phyloP scores from a whole-genome alignment of 1,140 invertebrate genomes.

The Dufourea novaeangliae region DNA sequence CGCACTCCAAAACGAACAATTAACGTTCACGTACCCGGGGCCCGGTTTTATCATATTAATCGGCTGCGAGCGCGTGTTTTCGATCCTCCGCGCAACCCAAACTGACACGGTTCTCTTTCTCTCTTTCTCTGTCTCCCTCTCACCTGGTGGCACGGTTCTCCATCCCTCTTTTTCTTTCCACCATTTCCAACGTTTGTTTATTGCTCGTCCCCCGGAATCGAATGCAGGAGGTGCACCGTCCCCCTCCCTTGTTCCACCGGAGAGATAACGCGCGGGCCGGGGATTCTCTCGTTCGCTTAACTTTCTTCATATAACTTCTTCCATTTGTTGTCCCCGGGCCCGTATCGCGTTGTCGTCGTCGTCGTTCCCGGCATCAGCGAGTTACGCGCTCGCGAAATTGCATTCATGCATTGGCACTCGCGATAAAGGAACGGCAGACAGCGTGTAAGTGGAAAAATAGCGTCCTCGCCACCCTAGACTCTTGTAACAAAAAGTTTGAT shows the following conservation, averaged over 20 bases:
- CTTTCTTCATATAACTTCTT: slow-evolving; percentile 62
- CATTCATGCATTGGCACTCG: slow-evolving; percentile 13
- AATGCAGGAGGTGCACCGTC: too few species aligned
- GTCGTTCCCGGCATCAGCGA: slow-evolving; percentile 1
- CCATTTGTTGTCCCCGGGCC: slow-evolving; percentile 46
- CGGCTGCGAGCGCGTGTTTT: not conserved
- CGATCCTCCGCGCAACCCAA: not conserved
- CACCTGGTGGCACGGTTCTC: too few species aligned
- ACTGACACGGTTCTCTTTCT: not conserved
- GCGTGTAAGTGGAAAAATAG: not conserved
- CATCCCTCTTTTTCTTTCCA: not conserved
- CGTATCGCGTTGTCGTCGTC: slow-evolving; percentile 52
- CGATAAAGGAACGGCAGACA: slow-evolving; percentile 51
- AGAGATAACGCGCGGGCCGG: slow-evolving; percentile 22
- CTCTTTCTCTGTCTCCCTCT: not conserved
- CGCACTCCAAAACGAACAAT: slow-evolving; percentile 22
- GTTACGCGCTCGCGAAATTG: slow-evolving; percentile 26
- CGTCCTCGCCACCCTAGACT: not conserved
- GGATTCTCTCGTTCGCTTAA: slow-evolving; percentile 44
- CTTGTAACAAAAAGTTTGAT: slow-evolving; percentile 37
- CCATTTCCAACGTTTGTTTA: slow-evolving; percentile 3
- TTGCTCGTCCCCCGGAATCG: not conserved
- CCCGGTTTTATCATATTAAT: slow-evolving; percentile 44
- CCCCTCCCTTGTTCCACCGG: too few species aligned
- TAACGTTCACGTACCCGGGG: slow-evolving; percentile 31